These are phyloP conservation scores for Ateles fusciceps DNA, from an alignment of 2,797 vertebrate species.

Conservation along the genomic window DNA sequence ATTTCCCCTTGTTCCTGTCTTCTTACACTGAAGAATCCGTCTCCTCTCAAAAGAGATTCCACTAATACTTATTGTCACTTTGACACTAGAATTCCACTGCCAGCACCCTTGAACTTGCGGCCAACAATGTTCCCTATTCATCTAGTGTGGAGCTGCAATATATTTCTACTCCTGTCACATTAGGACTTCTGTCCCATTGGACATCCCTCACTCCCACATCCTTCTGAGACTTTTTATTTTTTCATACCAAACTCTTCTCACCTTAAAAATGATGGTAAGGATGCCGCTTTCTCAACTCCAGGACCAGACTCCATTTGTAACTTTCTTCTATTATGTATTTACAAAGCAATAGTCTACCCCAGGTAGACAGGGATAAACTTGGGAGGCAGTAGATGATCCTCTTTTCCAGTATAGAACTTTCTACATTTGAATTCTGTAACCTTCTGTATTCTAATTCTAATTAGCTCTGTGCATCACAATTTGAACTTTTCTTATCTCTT, in stretches of 20 bases:
- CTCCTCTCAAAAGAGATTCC: neutral
- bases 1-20: neutral
- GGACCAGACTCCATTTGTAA: neutral
- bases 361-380: neutral
- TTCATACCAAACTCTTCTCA: slow-evolving; percentile 20
- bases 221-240: slow-evolving; percentile 11
- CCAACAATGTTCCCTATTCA: neutral
- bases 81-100: neutral
- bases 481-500: slow-evolving; percentile 11
- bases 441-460: neutral
- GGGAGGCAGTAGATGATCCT: neutral
- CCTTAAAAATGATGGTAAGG: neutral
- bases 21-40: slow-evolving; percentile 28
- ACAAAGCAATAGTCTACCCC: neutral
- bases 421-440: neutral
- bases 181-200: neutral
- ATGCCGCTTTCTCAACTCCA: neutral
- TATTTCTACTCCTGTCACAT: neutral
- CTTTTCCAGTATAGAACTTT: slow-evolving; percentile 14
- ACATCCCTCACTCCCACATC: neutral
- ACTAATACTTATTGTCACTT: neutral
- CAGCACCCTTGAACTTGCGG: neutral
- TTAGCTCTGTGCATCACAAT: neutral
- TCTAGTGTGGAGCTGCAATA: neutral
- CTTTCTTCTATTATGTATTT: neutral